Percentiles rank a stretch among this genome's conserved stretches.
Evolutionary conservation across 37 sponge, comb jelly and placozoan genomes (phyloP).

Genomic region (Haliclona indistincta): DNA sequence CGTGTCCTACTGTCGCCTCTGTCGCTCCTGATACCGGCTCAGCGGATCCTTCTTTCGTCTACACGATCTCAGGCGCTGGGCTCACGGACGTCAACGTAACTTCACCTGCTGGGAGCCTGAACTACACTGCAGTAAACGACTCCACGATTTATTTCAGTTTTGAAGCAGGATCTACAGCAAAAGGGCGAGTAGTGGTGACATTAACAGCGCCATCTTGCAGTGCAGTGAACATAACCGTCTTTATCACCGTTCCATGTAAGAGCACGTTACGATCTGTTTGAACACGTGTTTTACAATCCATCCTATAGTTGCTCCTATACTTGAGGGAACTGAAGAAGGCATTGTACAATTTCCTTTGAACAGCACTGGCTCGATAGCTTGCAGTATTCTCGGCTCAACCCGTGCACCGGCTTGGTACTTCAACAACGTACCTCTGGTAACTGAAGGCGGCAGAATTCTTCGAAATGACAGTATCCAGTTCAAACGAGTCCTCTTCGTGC

Average conservation of each 20-base stretch:
- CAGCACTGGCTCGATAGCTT: not conserved
- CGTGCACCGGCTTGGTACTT: conserved; percentile 1
- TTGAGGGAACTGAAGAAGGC: not conserved
- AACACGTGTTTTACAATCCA: not conserved
- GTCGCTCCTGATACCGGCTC: too few relatives aligned
- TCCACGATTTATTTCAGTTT: too few relatives aligned
- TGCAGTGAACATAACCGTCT: too few relatives aligned
- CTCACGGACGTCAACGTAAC: too few relatives aligned
- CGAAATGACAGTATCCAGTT: not conserved
- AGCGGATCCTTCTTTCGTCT: too few relatives aligned
- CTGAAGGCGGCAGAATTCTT: not conserved
- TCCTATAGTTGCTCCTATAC: not conserved
- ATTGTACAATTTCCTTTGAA: not conserved
- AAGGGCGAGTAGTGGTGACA: too few relatives aligned
- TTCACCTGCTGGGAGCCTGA: too few relatives aligned
- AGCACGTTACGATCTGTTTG: not conserved
- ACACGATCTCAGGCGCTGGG: too few relatives aligned
- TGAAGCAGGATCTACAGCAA: too few relatives aligned
- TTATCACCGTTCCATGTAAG: not conserved
- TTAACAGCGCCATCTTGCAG: too few relatives aligned
- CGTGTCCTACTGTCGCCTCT: too few relatives aligned
- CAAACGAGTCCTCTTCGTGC: not conserved
- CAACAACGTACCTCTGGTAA: not conserved
- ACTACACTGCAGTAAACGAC: too few relatives aligned
- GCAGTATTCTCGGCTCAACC: not conserved